phyloP scores from a whole-genome alignment of 2,888 invertebrate species.

The Cordylochernes scorpioides region DNA sequence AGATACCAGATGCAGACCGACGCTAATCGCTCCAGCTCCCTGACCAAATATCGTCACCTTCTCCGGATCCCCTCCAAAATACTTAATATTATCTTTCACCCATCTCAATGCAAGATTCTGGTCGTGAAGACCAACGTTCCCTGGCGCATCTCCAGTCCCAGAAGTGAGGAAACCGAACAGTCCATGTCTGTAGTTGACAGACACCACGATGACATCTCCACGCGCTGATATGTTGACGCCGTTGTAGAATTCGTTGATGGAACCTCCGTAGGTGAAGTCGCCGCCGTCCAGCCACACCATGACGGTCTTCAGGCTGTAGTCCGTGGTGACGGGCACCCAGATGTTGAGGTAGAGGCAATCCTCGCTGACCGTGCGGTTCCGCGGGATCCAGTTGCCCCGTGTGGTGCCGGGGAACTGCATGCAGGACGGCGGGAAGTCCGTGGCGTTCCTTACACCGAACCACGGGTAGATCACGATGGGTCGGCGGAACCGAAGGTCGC shows the following conservation, averaged over 20 bases:
- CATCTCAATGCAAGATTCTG: constrained; percentile 18
- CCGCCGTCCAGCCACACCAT: constrained; percentile 30
- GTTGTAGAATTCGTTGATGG: constrained; percentile 23
- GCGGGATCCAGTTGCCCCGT: constrained; percentile 4
- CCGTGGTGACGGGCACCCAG: constrained; percentile 33
- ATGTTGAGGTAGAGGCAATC: constrained; percentile 61
- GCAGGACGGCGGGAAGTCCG: constrained; percentile 5
- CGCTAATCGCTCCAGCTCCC: constrained; percentile 17
- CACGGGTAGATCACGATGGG: constrained; percentile 7
- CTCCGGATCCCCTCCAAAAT: constrained; percentile 18
- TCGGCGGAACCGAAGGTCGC: constrained; percentile 15
- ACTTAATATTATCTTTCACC: constrained; percentile 16
- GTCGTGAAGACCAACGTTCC: constrained; percentile 19
- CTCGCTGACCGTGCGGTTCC: constrained; percentile 24
- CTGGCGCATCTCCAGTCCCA: constrained; percentile 16
- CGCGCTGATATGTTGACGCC: constrained; percentile 26
- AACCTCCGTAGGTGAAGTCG: constrained; percentile 16
- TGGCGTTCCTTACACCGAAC: constrained; percentile 7
- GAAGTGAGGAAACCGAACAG: constrained; percentile 22
- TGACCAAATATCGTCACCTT: constrained; percentile 18
- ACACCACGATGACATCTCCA: constrained; percentile 27
- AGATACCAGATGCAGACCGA: constrained; percentile 11
- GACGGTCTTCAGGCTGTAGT: constrained; percentile 29
- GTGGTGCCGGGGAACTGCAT: too few species aligned
- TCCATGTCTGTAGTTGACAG: constrained; percentile 28